phyloP scores from a whole-genome alignment of 2,888 invertebrate species.

The Eulithis prunata region DNA sequence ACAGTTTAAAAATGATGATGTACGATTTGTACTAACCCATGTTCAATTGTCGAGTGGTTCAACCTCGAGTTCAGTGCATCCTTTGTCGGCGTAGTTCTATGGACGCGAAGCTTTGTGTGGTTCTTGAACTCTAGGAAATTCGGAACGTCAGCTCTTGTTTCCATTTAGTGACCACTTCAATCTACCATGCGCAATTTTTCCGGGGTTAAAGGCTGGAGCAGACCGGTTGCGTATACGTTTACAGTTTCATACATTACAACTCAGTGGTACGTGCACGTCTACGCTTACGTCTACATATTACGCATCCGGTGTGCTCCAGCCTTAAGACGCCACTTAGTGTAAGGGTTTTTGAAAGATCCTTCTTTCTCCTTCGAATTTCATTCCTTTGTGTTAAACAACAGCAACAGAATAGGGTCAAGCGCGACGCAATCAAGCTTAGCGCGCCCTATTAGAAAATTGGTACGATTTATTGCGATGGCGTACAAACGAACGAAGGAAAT shows the following conservation, averaged over 20 bases:
- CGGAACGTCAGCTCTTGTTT: slow-evolving; percentile 21
- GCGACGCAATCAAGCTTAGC: slow-evolving; percentile 15
- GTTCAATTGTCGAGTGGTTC: background rate
- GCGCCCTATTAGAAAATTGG: slow-evolving; percentile 6
- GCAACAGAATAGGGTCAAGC: slow-evolving; percentile 26
- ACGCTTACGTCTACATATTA: too few species aligned
- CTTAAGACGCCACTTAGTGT: slow-evolving; percentile 33
- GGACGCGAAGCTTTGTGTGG: background rate
- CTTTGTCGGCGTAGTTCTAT: slow-evolving; percentile 10
- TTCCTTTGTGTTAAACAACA: slow-evolving; percentile 31
- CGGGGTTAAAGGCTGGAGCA: too few species aligned
- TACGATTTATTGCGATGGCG: slow-evolving; percentile 6
- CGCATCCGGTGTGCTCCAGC: too few species aligned
- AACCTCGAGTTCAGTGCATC: slow-evolving; percentile 8
- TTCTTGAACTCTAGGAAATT: background rate
- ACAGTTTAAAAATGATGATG: too few species aligned
- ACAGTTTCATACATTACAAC: too few species aligned
- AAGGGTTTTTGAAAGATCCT: slow-evolving; percentile 33
- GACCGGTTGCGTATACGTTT: too few species aligned
- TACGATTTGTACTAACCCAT: background rate
- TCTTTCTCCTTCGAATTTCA: slow-evolving; percentile 24
- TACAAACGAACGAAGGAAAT: background rate
- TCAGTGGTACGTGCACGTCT: too few species aligned
- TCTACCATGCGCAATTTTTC: slow-evolving; percentile 27
- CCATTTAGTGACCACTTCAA: slow-evolving; percentile 35